These are phyloP conservation scores for Australoheros facetus DNA, from an alignment of 2,797 vertebrate species.

Conservation along the genomic window DNA sequence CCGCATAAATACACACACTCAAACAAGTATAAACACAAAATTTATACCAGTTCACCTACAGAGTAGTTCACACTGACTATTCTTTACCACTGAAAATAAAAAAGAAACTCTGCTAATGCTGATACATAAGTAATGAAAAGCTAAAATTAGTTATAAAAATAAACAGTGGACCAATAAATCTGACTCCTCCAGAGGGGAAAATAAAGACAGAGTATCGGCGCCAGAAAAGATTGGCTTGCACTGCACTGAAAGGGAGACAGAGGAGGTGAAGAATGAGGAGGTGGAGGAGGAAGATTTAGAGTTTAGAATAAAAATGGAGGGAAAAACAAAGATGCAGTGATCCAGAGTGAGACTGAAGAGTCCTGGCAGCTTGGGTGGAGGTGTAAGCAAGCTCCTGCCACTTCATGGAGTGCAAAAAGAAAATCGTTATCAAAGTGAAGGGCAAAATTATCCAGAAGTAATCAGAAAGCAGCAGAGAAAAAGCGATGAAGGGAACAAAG, in stretches of 20 bases:
- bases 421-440: constrained; percentile 33
- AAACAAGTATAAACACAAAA: constrained; percentile 24
- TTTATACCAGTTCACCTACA: constrained; percentile 35
- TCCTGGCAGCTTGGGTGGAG: constrained; percentile 30
- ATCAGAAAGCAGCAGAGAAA: constrained; percentile 5
- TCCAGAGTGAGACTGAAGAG: constrained; percentile 34
- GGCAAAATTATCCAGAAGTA: constrained; percentile 5
- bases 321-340: constrained; percentile 29
- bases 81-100: constrained; percentile 26
- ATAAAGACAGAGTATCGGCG: constrained; percentile 46
- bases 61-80: constrained; percentile 23
- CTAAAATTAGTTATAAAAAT: constrained; percentile 55
- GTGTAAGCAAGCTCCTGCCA: constrained; percentile 54
- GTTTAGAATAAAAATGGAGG: constrained; percentile 32
- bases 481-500: constrained; percentile 8
- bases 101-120: constrained; percentile 12
- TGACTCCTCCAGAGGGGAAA: constrained; percentile 45
- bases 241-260: constrained; percentile 44
- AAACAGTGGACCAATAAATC: constrained; percentile 59
- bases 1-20: background rate
- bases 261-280: constrained; percentile 60
- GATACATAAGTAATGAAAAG: constrained; percentile 52
- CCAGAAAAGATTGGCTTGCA: constrained; percentile 61
- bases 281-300: constrained; percentile 54
- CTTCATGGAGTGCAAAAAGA: constrained; percentile 38